phyloP scores from a whole-genome alignment of 2,113 vertebrate species.

The Pomatostomus ruficeps region DNA sequence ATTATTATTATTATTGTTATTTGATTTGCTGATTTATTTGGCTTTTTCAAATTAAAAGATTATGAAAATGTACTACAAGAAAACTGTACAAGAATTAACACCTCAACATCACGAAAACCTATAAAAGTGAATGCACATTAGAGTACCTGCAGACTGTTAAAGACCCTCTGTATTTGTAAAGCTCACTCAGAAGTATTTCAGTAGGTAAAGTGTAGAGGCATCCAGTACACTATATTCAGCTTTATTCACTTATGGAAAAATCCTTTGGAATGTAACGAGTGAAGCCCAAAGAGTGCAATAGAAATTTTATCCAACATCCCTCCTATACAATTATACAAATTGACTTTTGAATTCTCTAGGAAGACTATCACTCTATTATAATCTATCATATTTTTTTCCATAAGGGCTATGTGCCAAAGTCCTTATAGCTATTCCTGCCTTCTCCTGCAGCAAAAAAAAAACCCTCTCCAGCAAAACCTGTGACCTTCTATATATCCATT shows the following conservation, averaged over 20 bases:
- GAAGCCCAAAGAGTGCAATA: not conserved
- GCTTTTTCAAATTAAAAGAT: not conserved
- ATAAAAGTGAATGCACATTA: not conserved
- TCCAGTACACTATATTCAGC: not conserved
- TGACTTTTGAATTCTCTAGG: conserved; percentile 35
- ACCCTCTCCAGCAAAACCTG: not conserved
- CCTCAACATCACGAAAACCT: not conserved
- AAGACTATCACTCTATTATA: conserved; percentile 44
- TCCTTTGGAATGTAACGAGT: not conserved
- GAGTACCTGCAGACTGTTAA: not conserved
- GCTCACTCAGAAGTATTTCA: not conserved
- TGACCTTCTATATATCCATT: not conserved
- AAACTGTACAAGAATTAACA: not conserved
- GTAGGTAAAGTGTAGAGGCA: not conserved
- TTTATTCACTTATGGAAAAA: conserved; percentile 28
- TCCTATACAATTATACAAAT: not conserved
- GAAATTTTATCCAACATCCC: not conserved
- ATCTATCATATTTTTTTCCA: conserved; percentile 27
- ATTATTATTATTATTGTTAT: not conserved
- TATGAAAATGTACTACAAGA: not conserved
- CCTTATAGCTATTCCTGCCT: not conserved
- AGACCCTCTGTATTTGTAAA: not conserved
- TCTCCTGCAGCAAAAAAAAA: not conserved
- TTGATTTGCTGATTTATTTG: not conserved
- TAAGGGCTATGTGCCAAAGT: not conserved